phyloP scores from a whole-genome alignment of 2,888 invertebrate genomes.

The Auanema freiburgensis region DNA sequence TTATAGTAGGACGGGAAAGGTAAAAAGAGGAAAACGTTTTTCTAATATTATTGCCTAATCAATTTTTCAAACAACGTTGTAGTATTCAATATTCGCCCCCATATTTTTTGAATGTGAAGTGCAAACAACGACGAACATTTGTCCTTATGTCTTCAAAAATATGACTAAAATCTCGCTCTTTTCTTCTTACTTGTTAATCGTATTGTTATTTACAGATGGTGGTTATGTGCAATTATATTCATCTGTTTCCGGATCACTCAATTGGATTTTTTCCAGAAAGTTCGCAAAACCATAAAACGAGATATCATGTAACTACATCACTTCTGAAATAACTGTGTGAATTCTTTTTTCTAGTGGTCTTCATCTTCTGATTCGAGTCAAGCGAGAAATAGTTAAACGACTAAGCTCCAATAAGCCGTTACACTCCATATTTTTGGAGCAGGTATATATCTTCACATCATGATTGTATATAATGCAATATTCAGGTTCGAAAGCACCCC shows the following conservation, averaged over 20 bases:
- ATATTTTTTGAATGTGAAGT: too few species aligned
- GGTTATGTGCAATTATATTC: constrained; percentile 14
- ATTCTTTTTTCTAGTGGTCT: too few species aligned
- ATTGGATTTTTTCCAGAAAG: constrained; percentile 16
- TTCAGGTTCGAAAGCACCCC: constrained; percentile 35
- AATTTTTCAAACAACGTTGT: too few species aligned
- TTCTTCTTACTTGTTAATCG: too few species aligned
- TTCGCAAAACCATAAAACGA: constrained; percentile 47
- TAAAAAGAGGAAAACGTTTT: neutral
- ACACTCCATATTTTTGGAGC: constrained; percentile 55
- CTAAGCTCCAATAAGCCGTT: constrained; percentile 50
- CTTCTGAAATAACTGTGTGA: neutral
- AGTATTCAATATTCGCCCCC: too few species aligned
- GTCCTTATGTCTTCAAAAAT: too few species aligned
- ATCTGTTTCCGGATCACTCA: constrained; percentile 15
- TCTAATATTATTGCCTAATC: too few species aligned
- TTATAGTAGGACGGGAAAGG: constrained; percentile 24
- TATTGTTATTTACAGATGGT: constrained; percentile 17
- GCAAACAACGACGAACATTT: too few species aligned
- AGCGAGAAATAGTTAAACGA: constrained; percentile 38
- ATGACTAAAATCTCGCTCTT: too few species aligned
- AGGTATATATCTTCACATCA: constrained; percentile 12
- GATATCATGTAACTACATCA: constrained; percentile 51
- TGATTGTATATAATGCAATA: neutral
- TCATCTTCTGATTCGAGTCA: constrained; percentile 22